Base-by-base conservation (phyloP, 2,888 invertebrate genomes). In the Pyralis farinalis region DNA sequence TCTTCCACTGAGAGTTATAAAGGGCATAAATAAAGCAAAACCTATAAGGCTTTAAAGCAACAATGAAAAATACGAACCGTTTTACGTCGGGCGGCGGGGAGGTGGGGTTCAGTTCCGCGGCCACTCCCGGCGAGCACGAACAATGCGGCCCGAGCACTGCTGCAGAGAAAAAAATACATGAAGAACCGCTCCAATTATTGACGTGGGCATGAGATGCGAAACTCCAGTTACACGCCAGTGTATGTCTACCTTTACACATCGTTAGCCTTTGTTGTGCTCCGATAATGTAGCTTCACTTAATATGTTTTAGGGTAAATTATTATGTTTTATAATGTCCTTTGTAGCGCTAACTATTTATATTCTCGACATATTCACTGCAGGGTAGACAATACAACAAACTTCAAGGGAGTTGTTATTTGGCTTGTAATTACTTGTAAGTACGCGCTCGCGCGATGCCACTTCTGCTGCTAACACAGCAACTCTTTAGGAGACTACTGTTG, bases 51-150 rank as follows among this genome's bases (percentile, higher is more conserved):
- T 85, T 81, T 83, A 84, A 78, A 85, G 82, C 81, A 86, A 86
- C 87, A 86, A 86, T 86, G 86, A 88, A 87, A 87, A 87, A 87
- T 87, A 87, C 87, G 83, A 77, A 87, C 87, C 86, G 84, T 83
- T 86, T 84, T 80, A 75, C 72, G 82, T 71, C 53, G 76, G 75
- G 72, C 55, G 63, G 66, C 57, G 61, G 53, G 62, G 62, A 56
- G 49, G 66, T 55, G 53, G 60, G 49, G 58, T 38, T 21, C 4
- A 4, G 31, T 31, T 12, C 31, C 31, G 63, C 49, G 59, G 58
- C 55, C 64, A 64, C 16, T 3, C 16, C 57, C 55, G 61, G 63
- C 55, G 69, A 66, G 63, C 77, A 63, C 59, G 79, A 79, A 84
- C 85, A 86, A 81, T 79, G 78, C 73, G 69, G 74, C 66, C 70